Percentiles rank a stretch among this genome's conserved stretches.
Evolutionary conservation across 1,140 invertebrate species (phyloP).

Genomic region (Lordiphosa collinella): DNA sequence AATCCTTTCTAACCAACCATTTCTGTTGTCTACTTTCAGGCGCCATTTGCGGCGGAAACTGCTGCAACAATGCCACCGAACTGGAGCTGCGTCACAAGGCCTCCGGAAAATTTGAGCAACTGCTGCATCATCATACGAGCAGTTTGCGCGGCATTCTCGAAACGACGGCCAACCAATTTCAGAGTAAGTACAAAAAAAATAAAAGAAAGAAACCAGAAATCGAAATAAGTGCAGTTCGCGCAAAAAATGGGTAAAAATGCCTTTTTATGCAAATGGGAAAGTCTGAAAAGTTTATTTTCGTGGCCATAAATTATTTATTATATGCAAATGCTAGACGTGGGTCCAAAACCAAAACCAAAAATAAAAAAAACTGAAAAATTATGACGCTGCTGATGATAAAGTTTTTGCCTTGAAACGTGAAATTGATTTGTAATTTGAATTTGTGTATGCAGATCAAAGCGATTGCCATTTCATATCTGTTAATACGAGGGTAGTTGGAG

Average conservation of each 20-base stretch:
- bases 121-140: constrained; percentile 75
- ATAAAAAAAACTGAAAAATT: constrained; percentile 20
- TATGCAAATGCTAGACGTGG: constrained; percentile 62
- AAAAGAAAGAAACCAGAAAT: neutral
- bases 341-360: constrained; percentile 20
- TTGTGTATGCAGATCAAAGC: constrained; percentile 74
- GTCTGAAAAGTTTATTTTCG: constrained; percentile 68
- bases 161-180: constrained; percentile 67
- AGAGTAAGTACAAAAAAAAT: constrained; percentile 59
- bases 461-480: constrained; percentile 23
- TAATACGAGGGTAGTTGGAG: neutral
- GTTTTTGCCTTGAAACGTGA: constrained; percentile 48
- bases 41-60: constrained; percentile 69
- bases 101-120: constrained; percentile 58
- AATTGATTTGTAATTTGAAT: constrained; percentile 78
- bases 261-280: constrained; percentile 59
- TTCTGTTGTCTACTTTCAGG: constrained; percentile 45
- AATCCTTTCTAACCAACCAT: no score
- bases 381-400: constrained; percentile 25
- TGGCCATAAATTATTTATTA: constrained; percentile 77
- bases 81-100: constrained; percentile 66
- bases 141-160: constrained; percentile 74
- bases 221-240: constrained; percentile 10
- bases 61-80: constrained; percentile 73
- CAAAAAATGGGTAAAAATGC: constrained; percentile 16